These are phyloP conservation scores for Neoitamus cyanurus DNA, from an alignment of 2,888 invertebrate genomes.

Conservation along the genomic window DNA sequence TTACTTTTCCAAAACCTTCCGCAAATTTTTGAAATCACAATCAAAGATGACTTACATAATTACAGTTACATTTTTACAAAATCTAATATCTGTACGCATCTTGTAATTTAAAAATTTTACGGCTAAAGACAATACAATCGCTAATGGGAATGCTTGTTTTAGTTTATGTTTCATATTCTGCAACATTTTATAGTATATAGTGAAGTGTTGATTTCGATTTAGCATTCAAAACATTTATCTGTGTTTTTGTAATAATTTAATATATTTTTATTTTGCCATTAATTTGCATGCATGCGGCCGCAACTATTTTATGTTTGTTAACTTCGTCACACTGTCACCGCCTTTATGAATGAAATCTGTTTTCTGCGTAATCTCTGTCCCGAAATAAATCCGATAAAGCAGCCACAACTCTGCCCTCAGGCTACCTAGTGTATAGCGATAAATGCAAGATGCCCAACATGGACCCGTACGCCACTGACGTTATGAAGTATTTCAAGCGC, in stretches of 20 bases:
- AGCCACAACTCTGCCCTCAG: conserved; percentile 57
- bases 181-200: not conserved
- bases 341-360: conserved; percentile 20
- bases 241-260: not conserved
- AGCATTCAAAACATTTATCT: not conserved
- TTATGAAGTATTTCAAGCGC: conserved; percentile 68
- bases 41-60: too few relatives aligned
- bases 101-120: too few relatives aligned
- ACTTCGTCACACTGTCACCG: conserved; percentile 14
- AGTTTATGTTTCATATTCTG: not conserved
- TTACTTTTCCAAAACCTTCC: too few relatives aligned
- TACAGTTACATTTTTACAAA: too few relatives aligned
- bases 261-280: not conserved
- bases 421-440: conserved; percentile 68
- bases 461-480: conserved; percentile 70
- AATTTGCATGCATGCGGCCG: conserved; percentile 7
- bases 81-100: too few relatives aligned
- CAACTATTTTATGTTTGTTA: conserved; percentile 15
- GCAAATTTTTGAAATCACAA: too few relatives aligned
- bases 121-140: too few relatives aligned
- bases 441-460: conserved; percentile 74
- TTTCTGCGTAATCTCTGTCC: conserved; percentile 8
- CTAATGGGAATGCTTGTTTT: too few relatives aligned
- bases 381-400: conserved; percentile 29
- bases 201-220: not conserved